Evolutionary conservation across 2,797 vertebrate genomes (phyloP).

Genomic region (Dromococcyx pavoninus): DNA sequence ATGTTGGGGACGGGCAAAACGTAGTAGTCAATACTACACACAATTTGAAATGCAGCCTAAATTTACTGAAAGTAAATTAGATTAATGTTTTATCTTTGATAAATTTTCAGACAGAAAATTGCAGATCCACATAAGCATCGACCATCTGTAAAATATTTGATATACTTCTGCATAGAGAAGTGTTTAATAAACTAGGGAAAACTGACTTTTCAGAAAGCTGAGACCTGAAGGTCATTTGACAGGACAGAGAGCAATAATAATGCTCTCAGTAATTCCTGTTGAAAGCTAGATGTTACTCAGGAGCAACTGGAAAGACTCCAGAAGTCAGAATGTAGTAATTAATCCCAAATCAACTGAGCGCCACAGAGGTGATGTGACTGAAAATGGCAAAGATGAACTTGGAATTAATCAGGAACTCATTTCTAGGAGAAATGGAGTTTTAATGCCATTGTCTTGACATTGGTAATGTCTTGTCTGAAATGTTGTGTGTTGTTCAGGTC

Average conservation of each 20-base stretch:
- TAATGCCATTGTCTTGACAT: constrained; percentile 12
- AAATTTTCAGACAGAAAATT: background rate
- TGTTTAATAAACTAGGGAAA: background rate
- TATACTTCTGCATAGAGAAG: background rate
- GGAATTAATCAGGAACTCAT: constrained; percentile 29
- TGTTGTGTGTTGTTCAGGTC: background rate
- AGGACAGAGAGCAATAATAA: constrained; percentile 3
- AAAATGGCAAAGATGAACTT: constrained; percentile 47
- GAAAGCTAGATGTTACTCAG: constrained; percentile 8
- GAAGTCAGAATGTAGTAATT: constrained; percentile 39
- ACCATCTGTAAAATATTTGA: background rate
- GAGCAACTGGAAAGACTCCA: constrained; percentile 37
- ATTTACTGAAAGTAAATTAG: background rate
- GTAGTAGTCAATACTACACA: background rate
- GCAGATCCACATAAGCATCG: background rate
- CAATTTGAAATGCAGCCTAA: background rate
- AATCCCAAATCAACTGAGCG: constrained; percentile 35
- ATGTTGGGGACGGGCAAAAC: background rate
- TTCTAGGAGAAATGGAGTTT: background rate
- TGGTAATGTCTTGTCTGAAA: background rate
- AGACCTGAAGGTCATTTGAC: constrained; percentile 24
- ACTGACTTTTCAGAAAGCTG: background rate
- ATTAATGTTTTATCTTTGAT: background rate
- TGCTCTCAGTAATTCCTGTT: constrained; percentile 31
- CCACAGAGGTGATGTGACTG: constrained; percentile 4